Conservation (phyloP, 2,888 invertebrate genomes). For the Byasa hedistus region DNA sequence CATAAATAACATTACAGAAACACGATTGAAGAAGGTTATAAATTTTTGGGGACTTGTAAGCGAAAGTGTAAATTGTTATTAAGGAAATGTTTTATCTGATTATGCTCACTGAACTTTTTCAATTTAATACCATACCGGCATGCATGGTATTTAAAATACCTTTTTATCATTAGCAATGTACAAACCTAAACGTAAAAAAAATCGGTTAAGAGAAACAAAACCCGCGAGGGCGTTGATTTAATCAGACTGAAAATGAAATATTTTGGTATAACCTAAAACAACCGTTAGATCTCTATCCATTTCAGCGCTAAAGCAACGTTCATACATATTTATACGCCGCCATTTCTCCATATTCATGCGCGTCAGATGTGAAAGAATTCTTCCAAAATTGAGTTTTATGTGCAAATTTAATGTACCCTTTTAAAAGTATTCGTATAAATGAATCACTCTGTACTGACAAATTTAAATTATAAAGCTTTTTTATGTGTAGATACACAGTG, state of each 20-base stretch:
- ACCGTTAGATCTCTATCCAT: constrained; percentile 18
- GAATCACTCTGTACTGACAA: not conserved
- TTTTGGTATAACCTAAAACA: constrained; percentile 40
- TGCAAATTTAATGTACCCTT: constrained; percentile 21
- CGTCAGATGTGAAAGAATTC: constrained; percentile 28
- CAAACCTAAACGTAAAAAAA: too few relatives aligned
- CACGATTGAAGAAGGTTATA: too few relatives aligned
- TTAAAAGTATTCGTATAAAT: not conserved
- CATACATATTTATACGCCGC: constrained; percentile 67
- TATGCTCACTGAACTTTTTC: too few relatives aligned
- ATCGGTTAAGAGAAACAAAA: too few relatives aligned
- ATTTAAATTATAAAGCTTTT: not conserved
- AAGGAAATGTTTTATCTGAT: too few relatives aligned
- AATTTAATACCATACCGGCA: too few relatives aligned
- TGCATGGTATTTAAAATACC: too few relatives aligned
- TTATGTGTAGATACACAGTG: too few relatives aligned
- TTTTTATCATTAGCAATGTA: too few relatives aligned
- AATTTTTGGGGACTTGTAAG: too few relatives aligned
- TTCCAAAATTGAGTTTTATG: constrained; percentile 24
- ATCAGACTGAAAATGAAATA: constrained; percentile 53
- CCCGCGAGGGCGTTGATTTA: constrained; percentile 35
- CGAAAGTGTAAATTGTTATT: too few relatives aligned
- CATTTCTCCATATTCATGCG: constrained; percentile 27
- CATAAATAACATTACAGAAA: too few relatives aligned
- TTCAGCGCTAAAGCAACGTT: constrained; percentile 55